Base-by-base conservation (phyloP, 2,797 vertebrate genomes). In the Lacerta agilis region DNA sequence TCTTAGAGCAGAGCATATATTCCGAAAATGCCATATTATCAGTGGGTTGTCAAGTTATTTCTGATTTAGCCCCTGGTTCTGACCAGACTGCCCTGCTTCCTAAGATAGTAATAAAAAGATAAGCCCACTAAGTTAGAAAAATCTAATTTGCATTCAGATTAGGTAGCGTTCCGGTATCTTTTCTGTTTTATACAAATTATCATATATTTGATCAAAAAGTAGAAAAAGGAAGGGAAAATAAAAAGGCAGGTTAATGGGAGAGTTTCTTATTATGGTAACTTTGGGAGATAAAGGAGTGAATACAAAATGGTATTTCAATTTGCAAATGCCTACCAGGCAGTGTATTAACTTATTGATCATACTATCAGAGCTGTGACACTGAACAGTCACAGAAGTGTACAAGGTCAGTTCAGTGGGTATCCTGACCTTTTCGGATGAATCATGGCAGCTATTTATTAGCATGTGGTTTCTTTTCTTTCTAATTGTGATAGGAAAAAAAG, bases 41-140 rank as follows among this genome's bases (percentile, higher is more conserved):
- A 89, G 85, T 91, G 79, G 67, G 79, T 92, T 95, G 88, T 90
- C 87, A 91, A 87, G 82, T 94, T 38, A 90, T 92, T 94, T 92
- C 90, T 91, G 89, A 91, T 94, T 94, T 95, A 95, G 91, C 89
- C 87, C 4, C 38, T 85, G 83, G 89, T 92, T 94, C 71, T 91
- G 84, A 88, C 86, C 85, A 94, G 36, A 7, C 86, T 90, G 90
- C 84, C 73, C 88, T 91, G 81, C 79, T 90, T 94, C 90, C 87
- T 85, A 33, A 7, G 23, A 86, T 89, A 77, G 84, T 90, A 94
- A 94, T 93, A 92, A 94, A 92, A 91, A 92, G 91, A 92, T 94
- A 93, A 94, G 82, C 86, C 78, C 33, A 83, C 55, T 86, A 78
- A 91, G 13, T 82, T 83, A 6, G 2, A 15, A 49, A 36, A 61